phyloP scores from a whole-genome alignment of 1,140 invertebrate species.

The Meloidogyne chitwoodi region DNA sequence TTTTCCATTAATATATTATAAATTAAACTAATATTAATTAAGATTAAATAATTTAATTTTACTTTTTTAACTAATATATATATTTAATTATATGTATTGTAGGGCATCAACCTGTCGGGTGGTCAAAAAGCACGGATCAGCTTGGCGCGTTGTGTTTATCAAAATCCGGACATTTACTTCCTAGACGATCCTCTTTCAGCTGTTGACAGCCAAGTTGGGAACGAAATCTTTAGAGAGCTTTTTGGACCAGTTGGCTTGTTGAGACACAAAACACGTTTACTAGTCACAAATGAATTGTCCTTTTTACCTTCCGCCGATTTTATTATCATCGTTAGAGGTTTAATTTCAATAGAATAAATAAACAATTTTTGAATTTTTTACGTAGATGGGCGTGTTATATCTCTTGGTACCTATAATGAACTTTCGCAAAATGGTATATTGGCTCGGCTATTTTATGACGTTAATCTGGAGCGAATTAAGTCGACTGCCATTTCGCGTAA shows the following conservation, averaged over 20 bases:
- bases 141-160: conserved; percentile 86
- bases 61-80: too few relatives aligned
- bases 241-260: conserved; percentile 67
- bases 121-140: conserved; percentile 96
- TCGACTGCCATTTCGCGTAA: neutral
- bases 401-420: conserved; percentile 23
- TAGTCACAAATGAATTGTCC: conserved; percentile 56
- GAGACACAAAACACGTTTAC: conserved; percentile 66
- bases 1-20: too few relatives aligned
- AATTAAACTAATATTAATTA: too few relatives aligned
- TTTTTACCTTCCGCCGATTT: conserved; percentile 52
- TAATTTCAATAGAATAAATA: neutral
- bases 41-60: too few relatives aligned
- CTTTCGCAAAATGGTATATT: conserved; percentile 22
- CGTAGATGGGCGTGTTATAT: conserved; percentile 20
- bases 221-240: conserved; percentile 88
- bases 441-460: conserved; percentile 50
- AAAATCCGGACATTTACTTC: conserved; percentile 80
- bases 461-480: conserved; percentile 24
- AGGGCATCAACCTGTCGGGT: conserved; percentile 85
- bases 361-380: neutral
- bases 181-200: conserved; percentile 93
- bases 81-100: conserved; percentile 19
- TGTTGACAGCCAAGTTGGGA: conserved; percentile 80
- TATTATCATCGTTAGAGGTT: conserved; percentile 32